Conservation (phyloP, 1,140 invertebrate genomes). For the Megalopta genalis region DNA sequence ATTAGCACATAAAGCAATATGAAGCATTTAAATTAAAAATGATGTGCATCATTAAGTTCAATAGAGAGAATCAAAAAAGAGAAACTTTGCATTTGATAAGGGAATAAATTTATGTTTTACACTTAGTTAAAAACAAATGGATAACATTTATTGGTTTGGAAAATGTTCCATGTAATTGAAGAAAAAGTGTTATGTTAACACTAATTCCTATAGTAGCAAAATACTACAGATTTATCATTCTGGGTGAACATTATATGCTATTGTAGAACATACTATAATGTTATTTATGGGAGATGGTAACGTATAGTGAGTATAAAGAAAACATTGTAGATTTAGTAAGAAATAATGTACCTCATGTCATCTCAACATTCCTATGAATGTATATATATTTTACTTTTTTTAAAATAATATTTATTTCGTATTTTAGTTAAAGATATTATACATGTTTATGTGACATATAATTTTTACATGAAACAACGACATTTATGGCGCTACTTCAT, state of each 20-base stretch:
- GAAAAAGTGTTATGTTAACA: conserved; percentile 3
- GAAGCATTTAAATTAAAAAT: conserved; percentile 24
- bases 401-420: conserved; percentile 12
- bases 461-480: conserved; percentile 61
- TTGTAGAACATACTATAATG: conserved; percentile 46
- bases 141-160: conserved; percentile 10
- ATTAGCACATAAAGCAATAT: conserved; percentile 44
- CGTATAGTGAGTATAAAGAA: conserved; percentile 51
- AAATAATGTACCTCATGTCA: conserved; percentile 53
- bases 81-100: neutral
- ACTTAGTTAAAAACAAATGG: conserved; percentile 4
- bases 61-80: conserved; percentile 13
- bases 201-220: conserved; percentile 16
- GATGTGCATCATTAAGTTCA: conserved; percentile 11
- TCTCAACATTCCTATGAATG: conserved; percentile 66
- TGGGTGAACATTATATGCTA: conserved; percentile 44
- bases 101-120: neutral
- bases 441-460: conserved; percentile 8
- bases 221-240: conserved; percentile 30
- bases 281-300: conserved; percentile 30
- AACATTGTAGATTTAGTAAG: conserved; percentile 45
- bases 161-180: conserved; percentile 5
- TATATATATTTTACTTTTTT: conserved; percentile 53
- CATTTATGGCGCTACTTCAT: conserved; percentile 45
- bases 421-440: neutral